A percentile compares a stretch with the other conserved stretches of the same genome.
Evolutionary conservation across 2,113 vertebrate species (phyloP).

Genomic region (Hemibagrus wyckioides): DNA sequence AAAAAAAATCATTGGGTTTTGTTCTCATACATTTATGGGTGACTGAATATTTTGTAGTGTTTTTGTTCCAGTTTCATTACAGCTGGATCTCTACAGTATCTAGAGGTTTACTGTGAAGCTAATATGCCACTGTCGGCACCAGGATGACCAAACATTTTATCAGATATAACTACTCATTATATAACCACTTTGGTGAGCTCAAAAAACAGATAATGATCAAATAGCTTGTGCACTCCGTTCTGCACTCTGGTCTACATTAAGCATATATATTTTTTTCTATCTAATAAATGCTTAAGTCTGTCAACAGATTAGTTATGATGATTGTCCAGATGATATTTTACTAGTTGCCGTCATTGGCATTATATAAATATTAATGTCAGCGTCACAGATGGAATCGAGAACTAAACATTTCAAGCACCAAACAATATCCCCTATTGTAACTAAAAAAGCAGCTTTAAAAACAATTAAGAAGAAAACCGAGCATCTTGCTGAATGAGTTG

Average conservation of each 20-base stretch:
- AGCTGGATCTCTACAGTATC: background rate
- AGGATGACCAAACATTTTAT: background rate
- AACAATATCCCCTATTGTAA: background rate
- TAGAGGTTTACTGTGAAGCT: background rate
- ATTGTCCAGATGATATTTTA: slow-evolving; percentile 14
- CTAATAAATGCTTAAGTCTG: background rate
- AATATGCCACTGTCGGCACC: background rate
- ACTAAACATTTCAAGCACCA: slow-evolving; percentile 12
- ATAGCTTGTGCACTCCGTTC: background rate
- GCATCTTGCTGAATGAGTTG: background rate
- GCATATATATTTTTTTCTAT: background rate
- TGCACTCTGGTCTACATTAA: background rate
- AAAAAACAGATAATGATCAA: background rate
- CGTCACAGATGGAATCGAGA: background rate
- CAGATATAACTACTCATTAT: background rate
- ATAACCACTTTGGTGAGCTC: background rate
- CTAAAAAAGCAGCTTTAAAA: slow-evolving; percentile 28
- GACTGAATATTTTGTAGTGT: background rate
- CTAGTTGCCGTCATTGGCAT: background rate
- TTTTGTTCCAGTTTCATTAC: background rate
- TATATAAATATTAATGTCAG: background rate
- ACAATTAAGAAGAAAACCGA: background rate
- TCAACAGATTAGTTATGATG: background rate
- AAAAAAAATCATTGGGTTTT: background rate
- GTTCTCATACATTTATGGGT: background rate